A percentile compares a stretch with the other conserved stretches of the same genome.
phyloP scores from a whole-genome alignment of 2,113 vertebrate genomes.

The Campylomormyrus numenius region DNA sequence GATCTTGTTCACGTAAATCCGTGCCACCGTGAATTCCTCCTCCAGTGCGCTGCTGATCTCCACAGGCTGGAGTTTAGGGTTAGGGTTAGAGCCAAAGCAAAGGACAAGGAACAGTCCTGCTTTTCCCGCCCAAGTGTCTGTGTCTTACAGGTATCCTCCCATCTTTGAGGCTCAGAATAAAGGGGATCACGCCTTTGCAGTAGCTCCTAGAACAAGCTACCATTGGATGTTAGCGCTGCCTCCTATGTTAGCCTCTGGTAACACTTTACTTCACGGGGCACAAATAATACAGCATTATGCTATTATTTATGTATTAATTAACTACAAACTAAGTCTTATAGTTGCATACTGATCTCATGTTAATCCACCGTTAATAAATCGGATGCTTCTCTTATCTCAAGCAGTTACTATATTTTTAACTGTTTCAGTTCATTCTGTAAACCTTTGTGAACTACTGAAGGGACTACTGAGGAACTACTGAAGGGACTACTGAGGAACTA shows the following conservation, averaged over 20 bases:
- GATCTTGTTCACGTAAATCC: constrained; percentile 91
- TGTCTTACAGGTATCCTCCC: not conserved
- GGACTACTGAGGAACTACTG: not conserved
- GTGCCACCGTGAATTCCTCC: constrained; percentile 86
- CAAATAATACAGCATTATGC: not conserved
- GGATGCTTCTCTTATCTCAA: not conserved
- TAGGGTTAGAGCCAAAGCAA: not conserved
- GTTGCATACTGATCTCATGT: not conserved
- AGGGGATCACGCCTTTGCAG: not conserved
- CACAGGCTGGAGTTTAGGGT: constrained; percentile 60
- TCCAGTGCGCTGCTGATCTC: constrained; percentile 90
- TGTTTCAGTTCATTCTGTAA: not conserved
- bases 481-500: not conserved
- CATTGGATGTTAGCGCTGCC: not conserved
- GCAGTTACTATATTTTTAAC: not conserved
- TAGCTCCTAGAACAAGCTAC: not conserved
- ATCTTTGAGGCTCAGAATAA: not conserved
- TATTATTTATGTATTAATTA: not conserved
- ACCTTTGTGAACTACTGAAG: not conserved
- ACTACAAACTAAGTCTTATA: not conserved
- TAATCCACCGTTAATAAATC: not conserved
- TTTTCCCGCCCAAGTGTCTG: not conserved
- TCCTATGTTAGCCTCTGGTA: not conserved
- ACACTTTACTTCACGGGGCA: not conserved
- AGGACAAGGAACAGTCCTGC: not conserved